Base-by-base conservation (phyloP, 1,140 invertebrate genomes). In the Dreissena rostriformis region DNA sequence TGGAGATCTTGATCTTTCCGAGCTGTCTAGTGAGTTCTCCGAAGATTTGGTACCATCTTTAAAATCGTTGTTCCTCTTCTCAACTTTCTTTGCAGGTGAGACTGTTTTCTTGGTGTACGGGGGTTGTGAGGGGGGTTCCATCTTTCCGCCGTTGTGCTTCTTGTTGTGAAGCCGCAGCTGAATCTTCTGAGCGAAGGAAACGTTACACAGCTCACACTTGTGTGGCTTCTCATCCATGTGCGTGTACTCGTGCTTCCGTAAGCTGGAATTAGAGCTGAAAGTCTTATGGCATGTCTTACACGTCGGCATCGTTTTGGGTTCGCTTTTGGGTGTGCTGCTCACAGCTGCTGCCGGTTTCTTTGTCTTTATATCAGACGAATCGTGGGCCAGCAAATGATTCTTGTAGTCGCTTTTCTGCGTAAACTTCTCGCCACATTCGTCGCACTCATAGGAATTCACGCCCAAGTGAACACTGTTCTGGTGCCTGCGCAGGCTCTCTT, bases 161-260 rank as follows among this genome's bases (percentile, higher is more conserved):
- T 86, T 68, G n/a, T 87, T 78, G 72, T 88, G 87, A 17, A 72
- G 53, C 4, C 68, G 65, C 15, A 84, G 76, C 55, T 84, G 71
- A 51, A 72, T 75, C 63, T 77, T 84, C 73, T 79, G 82, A 29
- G 72, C 68, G 28, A 78, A 76, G 15, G 67, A 72, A 19, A 77
- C 68, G 57, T 79, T 75, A 65, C 98, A 99, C 4, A 98, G 91
- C 86, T 97, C 97, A 93, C 98, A 99, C 91, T 97, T 97, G 94
- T 97, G 98, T 92, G 97, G 98, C 92, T 98, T 98, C 93, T 98
- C 98, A 7, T 98, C 98, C 93, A 98, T 97, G 89, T 99, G 98
- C 0, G 97, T 97, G 39, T 66, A 80, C 68, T 80, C 78, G 24
- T 84, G 85, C 51, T 79, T 86, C 57, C 73, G 63, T 29, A 84